Base-by-base conservation (phyloP, 2,113 vertebrate species). In the Tiliqua scincoides region DNA sequence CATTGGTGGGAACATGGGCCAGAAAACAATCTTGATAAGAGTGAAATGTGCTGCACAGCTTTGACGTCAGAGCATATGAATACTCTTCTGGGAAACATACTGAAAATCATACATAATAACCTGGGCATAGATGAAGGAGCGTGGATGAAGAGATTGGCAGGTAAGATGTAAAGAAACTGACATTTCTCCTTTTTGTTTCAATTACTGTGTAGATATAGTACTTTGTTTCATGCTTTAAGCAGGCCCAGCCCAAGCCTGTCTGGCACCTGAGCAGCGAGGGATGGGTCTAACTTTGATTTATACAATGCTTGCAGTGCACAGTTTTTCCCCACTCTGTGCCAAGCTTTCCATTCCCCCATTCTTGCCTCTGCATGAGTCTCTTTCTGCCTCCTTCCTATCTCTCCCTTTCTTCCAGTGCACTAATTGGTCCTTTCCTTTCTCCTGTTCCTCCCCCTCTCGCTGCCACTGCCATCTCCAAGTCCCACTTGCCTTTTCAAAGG, bases 41-140 rank as follows among this genome's bases (percentile, higher is more conserved):
- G 94, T 0, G 97, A 97, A 79, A 95, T 93, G 91, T 99, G 98
- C 93, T 99, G 98, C 90, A 99, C 98, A 0, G 97, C 96, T 1
- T 96, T 99, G 72, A 98, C 96, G 0, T 98, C 98, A 0, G 98
- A 99, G 71, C 98, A 99, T 92, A 99, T 99, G 98, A 99, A 99
- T 92, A 97, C 97, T 0, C 96, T 99, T 6, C 97, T 99, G 82
- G 98, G 98, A 12, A 99, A 99, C 90, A 99, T 99, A 84, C 75
- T 99, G 85, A 99, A 98, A 95, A 99, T 99, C 90, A 99, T 99
- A 90, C 98, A 98, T 90, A 99, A 99, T 94, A 99, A 99, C 93
- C 93, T 99, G 93, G 98, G 98, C 2, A 98, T 99, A 23, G 98
- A 99, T 18, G 98, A 99, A 85, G 98, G 98, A 1, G 97, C 98